Base-by-base conservation (phyloP, 1,140 invertebrate species). In the Riptortus pedestris region DNA sequence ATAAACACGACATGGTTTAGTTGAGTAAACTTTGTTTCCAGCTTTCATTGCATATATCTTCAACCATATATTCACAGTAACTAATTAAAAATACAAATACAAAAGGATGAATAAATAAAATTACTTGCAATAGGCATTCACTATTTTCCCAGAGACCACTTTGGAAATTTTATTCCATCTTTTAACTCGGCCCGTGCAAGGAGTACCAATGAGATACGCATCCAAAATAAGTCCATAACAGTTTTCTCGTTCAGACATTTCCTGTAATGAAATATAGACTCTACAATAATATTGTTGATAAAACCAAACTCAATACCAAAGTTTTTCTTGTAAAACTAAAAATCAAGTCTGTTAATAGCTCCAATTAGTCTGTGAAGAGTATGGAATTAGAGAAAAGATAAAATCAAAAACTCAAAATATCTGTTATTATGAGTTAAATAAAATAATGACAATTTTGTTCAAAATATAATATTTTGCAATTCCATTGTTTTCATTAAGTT, bases 141-240 rank as follows among this genome's bases (percentile, higher is more conserved):
- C 76, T 67, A 86, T 79, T 68, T 77, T 79, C 9, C 85, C 85
- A 52, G 79, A 78, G 0, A 86, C 83, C 33, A 86, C 79, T 65
- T 71, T 72, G 0, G 74, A 67, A 64, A 85, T 77, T 58, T 74
- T 73, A 58, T 76, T 71, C 85, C 85, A 87, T 22, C 79, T 72
- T 63, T 73, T 72, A 33, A 73, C 67, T 68, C 78, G 74, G 20
- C 78, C 81, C 4, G 80, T 76, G 38, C 84, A 81, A 12, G 86
- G 86, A 5, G 85, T 81, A 31, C 86, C 86, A 4, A 88, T 74
- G 59, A 88, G 73, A 61, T 87, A 77, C 0, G 82, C 86, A 72
- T 88, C 84, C 70, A 87, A 82, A 29, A 88, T 73, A 62, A 88
- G 83, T 2, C 85, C 85, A 68, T 82, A 78, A 62, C 72, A 75